Evolutionary conservation across 2,888 invertebrate species (phyloP).

Genomic region (Exocentrus adspersus): DNA sequence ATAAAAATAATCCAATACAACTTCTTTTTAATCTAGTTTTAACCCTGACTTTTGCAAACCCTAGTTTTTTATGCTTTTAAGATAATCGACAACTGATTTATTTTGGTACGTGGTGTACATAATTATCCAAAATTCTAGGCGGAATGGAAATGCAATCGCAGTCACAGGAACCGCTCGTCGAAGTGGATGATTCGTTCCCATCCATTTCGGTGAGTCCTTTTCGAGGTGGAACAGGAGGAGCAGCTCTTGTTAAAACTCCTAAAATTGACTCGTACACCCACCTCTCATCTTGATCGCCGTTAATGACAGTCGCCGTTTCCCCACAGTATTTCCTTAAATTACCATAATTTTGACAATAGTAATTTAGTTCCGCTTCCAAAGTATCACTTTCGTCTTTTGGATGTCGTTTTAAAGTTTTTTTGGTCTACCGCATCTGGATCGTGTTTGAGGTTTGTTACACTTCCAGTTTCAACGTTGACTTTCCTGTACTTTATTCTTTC

Average conservation of each 20-base stretch:
- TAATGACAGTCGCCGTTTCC: constrained; percentile 55
- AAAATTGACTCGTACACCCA: constrained; percentile 49
- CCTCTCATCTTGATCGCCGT: constrained; percentile 57
- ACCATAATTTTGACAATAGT: constrained; percentile 61
- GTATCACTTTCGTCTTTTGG: constrained; percentile 56
- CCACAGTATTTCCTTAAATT: constrained; percentile 60
- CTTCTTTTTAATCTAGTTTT: too few species aligned
- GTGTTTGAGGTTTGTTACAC: constrained; percentile 47
- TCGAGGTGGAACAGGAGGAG: constrained; percentile 43
- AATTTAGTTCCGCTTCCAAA: constrained; percentile 59
- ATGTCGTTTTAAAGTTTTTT: constrained; percentile 53
- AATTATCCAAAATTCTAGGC: constrained; percentile 36
- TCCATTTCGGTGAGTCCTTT: constrained; percentile 28
- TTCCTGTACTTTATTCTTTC: constrained; percentile 54
- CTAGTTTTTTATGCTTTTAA: too few species aligned
- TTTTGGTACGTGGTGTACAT: constrained; percentile 14
- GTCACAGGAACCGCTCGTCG: constrained; percentile 22
- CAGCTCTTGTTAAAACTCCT: constrained; percentile 51
- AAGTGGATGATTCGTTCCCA: constrained; percentile 8
- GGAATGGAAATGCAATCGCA: constrained; percentile 35
- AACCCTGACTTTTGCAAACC: too few species aligned
- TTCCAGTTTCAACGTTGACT: constrained; percentile 56
- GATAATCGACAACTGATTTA: background rate
- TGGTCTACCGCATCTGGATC: constrained; percentile 37
- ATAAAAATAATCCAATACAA: too few species aligned